phyloP scores from a whole-genome alignment of 2,888 invertebrate genomes.

The Drosophila meridiana region DNA sequence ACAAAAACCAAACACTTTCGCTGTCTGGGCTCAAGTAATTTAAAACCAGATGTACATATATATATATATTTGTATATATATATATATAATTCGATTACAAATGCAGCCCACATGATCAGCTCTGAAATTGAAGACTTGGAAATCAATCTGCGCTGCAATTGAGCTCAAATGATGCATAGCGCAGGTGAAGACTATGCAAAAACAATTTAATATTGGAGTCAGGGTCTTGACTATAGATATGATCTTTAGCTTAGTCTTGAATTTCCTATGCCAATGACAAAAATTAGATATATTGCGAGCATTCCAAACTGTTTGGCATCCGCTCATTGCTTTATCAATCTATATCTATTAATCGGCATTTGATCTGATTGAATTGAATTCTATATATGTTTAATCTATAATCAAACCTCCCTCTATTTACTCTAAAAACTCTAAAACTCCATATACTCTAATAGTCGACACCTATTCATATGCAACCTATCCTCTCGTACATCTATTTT shows the following conservation, averaged over 20 bases:
- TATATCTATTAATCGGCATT: not conserved
- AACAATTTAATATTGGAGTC: slow-evolving; percentile 37
- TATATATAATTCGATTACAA: not conserved
- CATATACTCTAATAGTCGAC: not conserved
- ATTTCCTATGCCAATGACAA: slow-evolving; percentile 1
- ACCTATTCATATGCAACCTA: not conserved
- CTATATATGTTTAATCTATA: not conserved
- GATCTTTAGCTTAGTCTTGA: not conserved
- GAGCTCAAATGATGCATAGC: slow-evolving; percentile 11
- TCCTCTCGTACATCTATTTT: not conserved
- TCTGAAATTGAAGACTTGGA: slow-evolving; percentile 33
- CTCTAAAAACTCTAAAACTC: not conserved
- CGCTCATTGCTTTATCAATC: not conserved
- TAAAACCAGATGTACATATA: not conserved
- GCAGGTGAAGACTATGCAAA: slow-evolving; percentile 5
- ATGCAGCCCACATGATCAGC: slow-evolving; percentile 15
- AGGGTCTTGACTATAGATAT: slow-evolving; percentile 17
- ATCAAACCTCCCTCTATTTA: not conserved
- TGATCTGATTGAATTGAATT: not conserved
- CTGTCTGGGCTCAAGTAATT: slow-evolving; percentile 22
- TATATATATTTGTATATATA: not conserved
- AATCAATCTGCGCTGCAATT: slow-evolving; percentile 29
- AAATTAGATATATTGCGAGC: not conserved
- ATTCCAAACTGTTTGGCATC: not conserved
- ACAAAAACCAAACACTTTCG: slow-evolving; percentile 57